Evolutionary conservation across 2,113 vertebrate genomes (phyloP), one percentile per base, ranked within the genome.

Genomic region (Philantomba maxwellii): DNA sequence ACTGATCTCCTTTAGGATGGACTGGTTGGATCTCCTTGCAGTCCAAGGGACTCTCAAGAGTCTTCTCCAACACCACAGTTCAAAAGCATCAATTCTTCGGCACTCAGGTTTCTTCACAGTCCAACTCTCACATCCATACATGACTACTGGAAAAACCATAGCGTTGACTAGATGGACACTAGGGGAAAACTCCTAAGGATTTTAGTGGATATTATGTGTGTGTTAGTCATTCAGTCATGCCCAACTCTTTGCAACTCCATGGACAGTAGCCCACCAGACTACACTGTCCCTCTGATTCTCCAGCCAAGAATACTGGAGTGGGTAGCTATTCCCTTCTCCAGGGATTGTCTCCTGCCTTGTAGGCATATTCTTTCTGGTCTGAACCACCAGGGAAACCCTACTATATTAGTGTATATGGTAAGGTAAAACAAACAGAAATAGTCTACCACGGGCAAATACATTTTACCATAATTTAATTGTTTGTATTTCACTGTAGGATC

Each of bases 351-450:
- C 12, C 13, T 75, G 39, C 12, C 39, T 15, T 43, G 70, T 75
- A 75, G 39, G 39, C 39, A 43, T 43, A 75, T 43, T 43, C 36
- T 43, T 75, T 75, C 36, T 43, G 6, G 23, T 26, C 6, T 26
- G 23, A 43, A 75, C 66, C 66, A 70, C 19, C 19, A 36, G 23
- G 23, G 23, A 75, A 75, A 39, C 36, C 39, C 70, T 43, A 43
- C 23, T 75, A 14, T 90, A 15, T 90, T 49, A 89, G 12, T 86
- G 49, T 51, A 8, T 47, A 49, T n/a, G 51, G 36, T 78, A 64
- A 89, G 55, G 25, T 5, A 77, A 97, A 95, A 45, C 47, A 91
- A 91, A 88, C 28, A 89, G 14, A 39, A 51, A 81, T 75, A 43
- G 60, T 73, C 26, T 75, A 47, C 16, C 23, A 64, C 75, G 53